Evolutionary conservation across 2,888 invertebrate genomes (phyloP).

Genomic region (Idaea straminata): DNA sequence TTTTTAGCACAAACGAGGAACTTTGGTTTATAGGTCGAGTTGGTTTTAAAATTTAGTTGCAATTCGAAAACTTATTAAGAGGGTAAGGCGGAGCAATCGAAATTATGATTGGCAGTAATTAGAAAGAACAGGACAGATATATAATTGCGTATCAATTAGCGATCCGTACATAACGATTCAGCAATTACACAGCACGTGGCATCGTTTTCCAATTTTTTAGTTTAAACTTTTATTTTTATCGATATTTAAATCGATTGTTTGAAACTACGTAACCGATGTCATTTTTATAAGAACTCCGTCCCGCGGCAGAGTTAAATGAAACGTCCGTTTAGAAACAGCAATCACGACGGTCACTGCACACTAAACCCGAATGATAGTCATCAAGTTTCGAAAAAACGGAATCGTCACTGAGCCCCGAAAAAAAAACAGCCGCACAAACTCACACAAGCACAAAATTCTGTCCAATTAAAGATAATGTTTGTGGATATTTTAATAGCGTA

Average conservation of each 20-base stretch:
- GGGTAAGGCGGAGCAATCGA: slow-evolving; percentile 44
- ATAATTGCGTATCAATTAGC: slow-evolving; percentile 67
- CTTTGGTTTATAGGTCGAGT: slow-evolving; percentile 27
- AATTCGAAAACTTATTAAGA: slow-evolving; percentile 34
- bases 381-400: slow-evolving; percentile 72
- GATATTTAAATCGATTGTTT: slow-evolving; percentile 29
- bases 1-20: slow-evolving; percentile 32
- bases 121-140: slow-evolving; percentile 63
- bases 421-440: slow-evolving; percentile 61
- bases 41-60: slow-evolving; percentile 25
- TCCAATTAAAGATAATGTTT: slow-evolving; percentile 81
- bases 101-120: slow-evolving; percentile 57
- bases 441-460: slow-evolving; percentile 77
- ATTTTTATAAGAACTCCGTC: slow-evolving; percentile 56
- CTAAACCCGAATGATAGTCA: slow-evolving; percentile 73
- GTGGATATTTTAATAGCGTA: slow-evolving; percentile 79
- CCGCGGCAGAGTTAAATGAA: slow-evolving; percentile 32
- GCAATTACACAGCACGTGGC: slow-evolving; percentile 69
- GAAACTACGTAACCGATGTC: slow-evolving; percentile 70
- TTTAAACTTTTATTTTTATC: slow-evolving; percentile 31
- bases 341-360: slow-evolving; percentile 64
- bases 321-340: slow-evolving; percentile 30
- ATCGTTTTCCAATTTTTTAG: slow-evolving; percentile 54
- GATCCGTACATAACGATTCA: slow-evolving; percentile 58
- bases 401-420: slow-evolving; percentile 61